Base-by-base conservation (phyloP, 2,888 invertebrate genomes). In the Sarcophaga variegata region DNA sequence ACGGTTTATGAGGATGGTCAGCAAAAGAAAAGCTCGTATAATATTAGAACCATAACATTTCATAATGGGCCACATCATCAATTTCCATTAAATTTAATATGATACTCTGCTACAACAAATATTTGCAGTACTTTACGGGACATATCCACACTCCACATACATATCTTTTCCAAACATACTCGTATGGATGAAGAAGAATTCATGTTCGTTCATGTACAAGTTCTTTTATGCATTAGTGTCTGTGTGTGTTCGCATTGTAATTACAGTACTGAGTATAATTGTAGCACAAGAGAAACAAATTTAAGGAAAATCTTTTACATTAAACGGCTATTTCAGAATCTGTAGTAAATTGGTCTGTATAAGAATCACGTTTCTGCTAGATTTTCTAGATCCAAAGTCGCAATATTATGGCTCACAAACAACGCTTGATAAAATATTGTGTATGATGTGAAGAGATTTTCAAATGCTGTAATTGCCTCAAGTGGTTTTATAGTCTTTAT, bases 1-100 rank as follows among this genome's bases (percentile, higher is more conserved):
- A 54, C 54, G 54, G n/a, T 47, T 20, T 45, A 37, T 37, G 25
- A 12, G 17, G 27, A 79, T 71, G 60, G 71, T 67, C 80, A 78
- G 62, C 45, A n/a, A 62, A 37, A 4, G 71, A 22, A 75, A 62
- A 69, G 17, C 25, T 70, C n/a, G 62, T 54, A 45, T 64, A 76
- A 71, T 60, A 81, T 49, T 17, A 85, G 63, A 54, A 72, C 59
- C 71, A 87, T 76, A 84, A 91, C 91, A 92, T 91, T 91, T 92
- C 92, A 91, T 91, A 92, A 92, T 92, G 90, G 91, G 91, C 91
- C 91, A 89, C 91, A 87, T 92, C 92, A 92, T 92, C 91, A 92
- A 92, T 92, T 92, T 92, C 92, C 92, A 92, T 92, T 92, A 92
- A 91, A 91, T 91, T 92, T 92, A 92, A 92, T 92, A 92, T 88